Evolutionary conservation across 2,888 invertebrate genomes (phyloP), one percentile per base, ranked within the genome.

Genomic region (Agrotis segetum): DNA sequence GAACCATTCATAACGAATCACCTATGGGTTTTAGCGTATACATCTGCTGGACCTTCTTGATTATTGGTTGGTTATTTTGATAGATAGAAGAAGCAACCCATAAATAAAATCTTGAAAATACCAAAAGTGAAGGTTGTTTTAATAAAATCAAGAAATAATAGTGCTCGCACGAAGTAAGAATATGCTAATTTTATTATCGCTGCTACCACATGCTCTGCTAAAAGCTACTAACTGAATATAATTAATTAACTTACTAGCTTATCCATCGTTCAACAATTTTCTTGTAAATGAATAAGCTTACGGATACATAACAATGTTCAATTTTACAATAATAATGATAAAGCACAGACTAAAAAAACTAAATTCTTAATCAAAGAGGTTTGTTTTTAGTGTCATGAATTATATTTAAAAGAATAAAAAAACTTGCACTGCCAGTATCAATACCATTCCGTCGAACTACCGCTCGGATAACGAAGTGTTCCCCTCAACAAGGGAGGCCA

Each of bases 1-100:
- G 95, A 95, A 95, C 94, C 95, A 95, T 95, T 91, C 88, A n/a
- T n/a, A n/a, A n/a, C n/a, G n/a, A n/a, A n/a, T n/a, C 91, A 92
- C 92, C 92, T 91, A 89, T 86, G 82, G 85, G 85, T 71, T 85
- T 85, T 85, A 82, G 66, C 64, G 74, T 85, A 67, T 87, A 87
- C 71, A 19, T n/a, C 53, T 79, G 16, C 17, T 56, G 21, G 21
- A 55, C 2, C 7, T 56, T 88, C 85, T 94, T 92, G 92, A 90
- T 89, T 87, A 77, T 89, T 90, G 80, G 55, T 21, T 13, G 7
- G n/a, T 1, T 46, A 17, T 58, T n/a, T 49, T 1, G 9, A 24
- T 44, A 17, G 11, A 19, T 58, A 16, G 24, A 14, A 49, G n/a
- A 40, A 40, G 1, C 4, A 40, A 40, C 11, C 9, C 11, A 40